Conservation (phyloP, 2,888 invertebrate genomes). For the Leptinotarsa tumamoca region DNA sequence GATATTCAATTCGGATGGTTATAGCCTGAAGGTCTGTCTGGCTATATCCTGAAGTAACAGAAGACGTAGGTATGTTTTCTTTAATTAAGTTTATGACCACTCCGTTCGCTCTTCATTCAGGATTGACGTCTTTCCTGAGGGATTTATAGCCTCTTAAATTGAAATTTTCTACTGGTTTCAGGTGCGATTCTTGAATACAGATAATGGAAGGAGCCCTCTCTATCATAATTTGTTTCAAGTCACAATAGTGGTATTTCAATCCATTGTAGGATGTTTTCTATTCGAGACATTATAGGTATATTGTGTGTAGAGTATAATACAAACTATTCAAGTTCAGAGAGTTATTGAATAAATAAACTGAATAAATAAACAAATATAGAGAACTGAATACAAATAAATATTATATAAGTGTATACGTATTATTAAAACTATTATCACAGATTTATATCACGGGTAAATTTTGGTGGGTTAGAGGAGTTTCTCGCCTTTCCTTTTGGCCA, state of each 20-base stretch:
- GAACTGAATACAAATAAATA: not conserved
- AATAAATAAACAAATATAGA: too few species aligned
- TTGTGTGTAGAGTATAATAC: too few species aligned
- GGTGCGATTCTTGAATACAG: not conserved
- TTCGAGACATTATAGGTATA: too few species aligned
- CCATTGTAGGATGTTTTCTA: not conserved
- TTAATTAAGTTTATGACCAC: not conserved
- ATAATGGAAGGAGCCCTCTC: not conserved
- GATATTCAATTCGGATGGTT: not conserved
- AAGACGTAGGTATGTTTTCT: not conserved
- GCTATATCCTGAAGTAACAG: not conserved
- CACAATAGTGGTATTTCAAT: too few species aligned
- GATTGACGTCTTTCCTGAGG: not conserved
- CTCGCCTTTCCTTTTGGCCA: not conserved
- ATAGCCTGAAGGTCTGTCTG: not conserved
- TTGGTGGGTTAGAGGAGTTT: not conserved
- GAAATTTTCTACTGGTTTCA: not conserved
- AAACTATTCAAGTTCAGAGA: too few species aligned
- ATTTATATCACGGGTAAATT: not conserved
- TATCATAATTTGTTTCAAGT: not conserved
- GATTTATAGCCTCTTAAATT: not conserved
- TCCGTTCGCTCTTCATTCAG: not conserved
- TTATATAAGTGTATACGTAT: not conserved
- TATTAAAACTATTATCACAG: not conserved
- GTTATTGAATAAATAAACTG: too few species aligned